Conservation (phyloP, 1,140 invertebrate species). For the Hylyphantes graminicola region DNA sequence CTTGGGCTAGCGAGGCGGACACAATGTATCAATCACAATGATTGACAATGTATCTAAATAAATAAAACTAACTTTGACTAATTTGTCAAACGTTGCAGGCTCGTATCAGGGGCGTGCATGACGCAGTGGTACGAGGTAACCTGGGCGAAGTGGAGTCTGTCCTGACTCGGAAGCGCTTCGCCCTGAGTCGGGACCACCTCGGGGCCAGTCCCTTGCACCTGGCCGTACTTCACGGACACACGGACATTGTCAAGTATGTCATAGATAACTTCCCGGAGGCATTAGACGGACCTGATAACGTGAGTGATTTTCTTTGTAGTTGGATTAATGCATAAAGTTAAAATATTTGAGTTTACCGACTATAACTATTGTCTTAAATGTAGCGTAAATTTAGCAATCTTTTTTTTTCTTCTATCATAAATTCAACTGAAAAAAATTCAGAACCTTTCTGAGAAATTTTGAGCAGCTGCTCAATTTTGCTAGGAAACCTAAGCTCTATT, state of each 20-base stretch:
- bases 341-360: too few relatives aligned
- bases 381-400: too few relatives aligned
- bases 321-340: not conserved
- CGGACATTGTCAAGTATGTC: conserved; percentile 80
- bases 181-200: conserved; percentile 84
- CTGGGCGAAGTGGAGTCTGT: conserved; percentile 85
- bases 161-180: conserved; percentile 90
- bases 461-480: too few relatives aligned
- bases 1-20: too few relatives aligned
- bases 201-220: conserved; percentile 93
- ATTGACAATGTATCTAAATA: too few relatives aligned
- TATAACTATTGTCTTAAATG: too few relatives aligned
- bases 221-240: conserved; percentile 91
- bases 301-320: conserved; percentile 68
- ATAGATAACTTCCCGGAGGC: conserved; percentile 68
- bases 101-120: conserved; percentile 88
- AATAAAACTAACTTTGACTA: too few relatives aligned
- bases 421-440: too few relatives aligned
- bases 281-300: conserved; percentile 80
- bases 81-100: conserved; percentile 72
- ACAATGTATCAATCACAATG: too few relatives aligned
- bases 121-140: conserved; percentile 85
- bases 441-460: too few relatives aligned
- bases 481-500: too few relatives aligned
- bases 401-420: too few relatives aligned